These are phyloP conservation scores for Pseudomyrmex gracilis DNA, from an alignment of 1,140 invertebrate genomes.

Conservation along the genomic window DNA sequence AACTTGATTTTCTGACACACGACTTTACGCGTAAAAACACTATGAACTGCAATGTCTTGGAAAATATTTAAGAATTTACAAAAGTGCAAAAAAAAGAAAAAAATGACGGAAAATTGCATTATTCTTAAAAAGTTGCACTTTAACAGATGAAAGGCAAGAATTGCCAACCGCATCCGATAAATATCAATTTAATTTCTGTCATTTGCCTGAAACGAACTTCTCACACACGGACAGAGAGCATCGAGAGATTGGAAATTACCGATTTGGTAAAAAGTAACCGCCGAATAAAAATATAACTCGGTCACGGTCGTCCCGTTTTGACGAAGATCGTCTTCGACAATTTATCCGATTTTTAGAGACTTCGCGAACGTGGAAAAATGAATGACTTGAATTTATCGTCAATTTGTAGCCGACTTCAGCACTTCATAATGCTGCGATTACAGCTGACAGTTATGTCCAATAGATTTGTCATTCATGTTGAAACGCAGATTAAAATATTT, in stretches of 20 bases:
- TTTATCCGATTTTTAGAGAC: neutral
- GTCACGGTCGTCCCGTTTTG: too few species aligned
- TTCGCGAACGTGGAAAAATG: constrained; percentile 10
- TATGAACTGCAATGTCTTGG: too few species aligned
- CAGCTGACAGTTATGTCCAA: constrained; percentile 8
- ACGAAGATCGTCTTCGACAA: neutral
- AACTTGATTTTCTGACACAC: too few species aligned
- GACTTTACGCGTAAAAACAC: too few species aligned
- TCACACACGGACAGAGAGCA: neutral
- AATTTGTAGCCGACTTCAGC: neutral
- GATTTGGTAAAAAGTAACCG: neutral
- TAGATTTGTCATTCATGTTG: neutral
- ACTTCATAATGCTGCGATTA: neutral
- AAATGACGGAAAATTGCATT: too few species aligned
- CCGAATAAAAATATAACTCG: constrained; percentile 24
- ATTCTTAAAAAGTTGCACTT: too few species aligned
- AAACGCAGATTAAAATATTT: neutral
- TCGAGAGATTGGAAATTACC: neutral
- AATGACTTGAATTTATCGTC: neutral
- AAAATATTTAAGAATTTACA: too few species aligned
- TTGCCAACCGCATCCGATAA: too few species aligned
- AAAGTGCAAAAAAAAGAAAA: too few species aligned
- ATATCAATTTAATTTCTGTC: neutral
- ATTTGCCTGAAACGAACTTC: too few species aligned
- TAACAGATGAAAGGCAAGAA: too few species aligned